Percentiles rank a stretch among this genome's conserved stretches.
phyloP scores from a whole-genome alignment of 2,113 vertebrate species.

The Muntiacus muntjak region DNA sequence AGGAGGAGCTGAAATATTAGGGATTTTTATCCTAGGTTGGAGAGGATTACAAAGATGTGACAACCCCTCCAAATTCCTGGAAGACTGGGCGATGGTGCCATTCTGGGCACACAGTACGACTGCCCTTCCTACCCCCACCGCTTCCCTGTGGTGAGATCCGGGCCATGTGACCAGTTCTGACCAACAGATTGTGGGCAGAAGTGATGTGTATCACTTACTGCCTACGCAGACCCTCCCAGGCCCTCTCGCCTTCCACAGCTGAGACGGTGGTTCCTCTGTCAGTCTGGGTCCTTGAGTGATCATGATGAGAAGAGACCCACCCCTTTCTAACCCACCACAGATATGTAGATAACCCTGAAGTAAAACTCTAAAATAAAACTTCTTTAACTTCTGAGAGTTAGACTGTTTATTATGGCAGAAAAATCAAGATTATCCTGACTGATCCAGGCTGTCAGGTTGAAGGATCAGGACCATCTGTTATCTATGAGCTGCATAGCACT shows the following conservation, averaged over 20 bases:
- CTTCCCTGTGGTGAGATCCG: neutral
- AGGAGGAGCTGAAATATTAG: neutral
- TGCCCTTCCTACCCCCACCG: neutral
- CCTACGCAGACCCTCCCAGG: neutral
- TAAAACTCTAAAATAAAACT: neutral
- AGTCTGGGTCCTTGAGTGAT: neutral
- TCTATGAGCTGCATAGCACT: neutral
- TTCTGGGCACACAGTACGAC: neutral
- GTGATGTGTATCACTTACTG: neutral
- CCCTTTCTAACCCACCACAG: neutral
- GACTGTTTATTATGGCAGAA: neutral
- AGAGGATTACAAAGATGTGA: constrained; percentile 17
- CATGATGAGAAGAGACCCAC: neutral
- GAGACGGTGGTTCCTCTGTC: neutral
- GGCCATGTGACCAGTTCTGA: neutral
- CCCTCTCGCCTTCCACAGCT: neutral
- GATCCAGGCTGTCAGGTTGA: neutral
- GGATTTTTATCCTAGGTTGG: neutral
- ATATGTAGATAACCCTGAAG: neutral
- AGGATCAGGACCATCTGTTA: neutral
- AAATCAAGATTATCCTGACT: neutral
- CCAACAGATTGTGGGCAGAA: neutral
- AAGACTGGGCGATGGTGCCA: neutral
- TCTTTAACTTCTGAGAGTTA: neutral
- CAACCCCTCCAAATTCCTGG: neutral